A percentile compares a stretch with the other conserved stretches of the same genome.
Evolutionary conservation across 2,888 invertebrate genomes (phyloP).

Genomic region (Chloromyia formosa): DNA sequence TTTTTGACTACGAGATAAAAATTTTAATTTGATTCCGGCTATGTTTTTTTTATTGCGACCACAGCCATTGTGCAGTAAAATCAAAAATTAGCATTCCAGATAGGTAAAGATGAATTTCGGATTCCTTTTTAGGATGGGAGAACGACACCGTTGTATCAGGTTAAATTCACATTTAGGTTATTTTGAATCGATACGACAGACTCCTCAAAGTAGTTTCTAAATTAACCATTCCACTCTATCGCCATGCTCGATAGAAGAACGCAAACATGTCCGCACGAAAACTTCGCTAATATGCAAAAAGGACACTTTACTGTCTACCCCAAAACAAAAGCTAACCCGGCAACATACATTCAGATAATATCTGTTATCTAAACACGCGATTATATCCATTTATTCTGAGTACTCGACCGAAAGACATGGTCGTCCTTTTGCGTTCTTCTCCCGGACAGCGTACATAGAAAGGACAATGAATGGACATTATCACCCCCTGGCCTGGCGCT

Average conservation of each 20-base stretch:
- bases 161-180: too few relatives aligned
- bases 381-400: slow-evolving; percentile 46
- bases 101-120: slow-evolving; percentile 35
- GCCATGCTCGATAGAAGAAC: too few relatives aligned
- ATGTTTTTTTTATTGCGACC: neutral
- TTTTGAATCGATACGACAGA: too few relatives aligned
- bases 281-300: too few relatives aligned
- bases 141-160: neutral
- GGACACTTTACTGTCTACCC: too few relatives aligned
- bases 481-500: neutral
- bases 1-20: slow-evolving; percentile 32
- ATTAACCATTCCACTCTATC: too few relatives aligned
- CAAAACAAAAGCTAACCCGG: neutral
- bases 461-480: neutral
- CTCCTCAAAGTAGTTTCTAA: too few relatives aligned
- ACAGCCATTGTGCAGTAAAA: neutral
- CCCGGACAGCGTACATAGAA: neutral
- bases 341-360: slow-evolving; percentile 42
- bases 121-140: neutral
- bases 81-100: slow-evolving; percentile 40
- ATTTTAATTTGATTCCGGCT: slow-evolving; percentile 41
- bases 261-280: too few relatives aligned
- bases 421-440: too few relatives aligned
- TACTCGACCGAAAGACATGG: slow-evolving; percentile 27
- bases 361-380: slow-evolving; percentile 49